Evolutionary conservation across 2,113 vertebrate species (phyloP).

Genomic region (Tenebrosternarchus preto): DNA sequence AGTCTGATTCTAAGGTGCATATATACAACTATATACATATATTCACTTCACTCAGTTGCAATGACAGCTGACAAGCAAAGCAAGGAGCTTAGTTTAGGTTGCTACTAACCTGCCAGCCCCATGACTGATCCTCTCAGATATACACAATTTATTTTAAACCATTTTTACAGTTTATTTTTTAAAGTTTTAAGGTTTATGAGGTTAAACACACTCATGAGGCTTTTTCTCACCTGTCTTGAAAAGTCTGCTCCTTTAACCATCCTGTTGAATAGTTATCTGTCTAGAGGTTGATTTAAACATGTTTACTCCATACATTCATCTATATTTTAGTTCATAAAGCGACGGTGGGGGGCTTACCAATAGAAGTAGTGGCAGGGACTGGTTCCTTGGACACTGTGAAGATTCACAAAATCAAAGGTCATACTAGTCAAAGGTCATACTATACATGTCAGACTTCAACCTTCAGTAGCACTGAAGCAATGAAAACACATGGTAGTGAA

Average conservation of each 20-base stretch:
- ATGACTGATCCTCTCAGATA: neutral
- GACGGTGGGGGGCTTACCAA: slow-evolving; percentile 71
- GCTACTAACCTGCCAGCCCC: neutral
- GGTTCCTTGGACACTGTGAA: slow-evolving; percentile 81
- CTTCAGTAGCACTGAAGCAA: neutral
- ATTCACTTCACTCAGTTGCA: neutral
- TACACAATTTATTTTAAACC: neutral
- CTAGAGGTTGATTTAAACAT: too few relatives aligned
- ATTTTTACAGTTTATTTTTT: too few relatives aligned
- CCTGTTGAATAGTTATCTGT: too few relatives aligned
- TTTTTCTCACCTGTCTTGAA: too few relatives aligned
- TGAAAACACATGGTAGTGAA: too few relatives aligned
- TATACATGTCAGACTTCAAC: neutral
- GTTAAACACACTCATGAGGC: too few relatives aligned
- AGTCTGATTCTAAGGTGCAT: too few relatives aligned
- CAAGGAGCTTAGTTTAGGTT: slow-evolving; percentile 1
- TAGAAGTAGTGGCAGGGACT: slow-evolving; percentile 78
- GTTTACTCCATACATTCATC: too few relatives aligned
- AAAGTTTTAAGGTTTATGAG: too few relatives aligned
- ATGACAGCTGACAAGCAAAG: neutral
- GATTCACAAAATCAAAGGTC: slow-evolving; percentile 39
- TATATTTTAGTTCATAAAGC: neutral
- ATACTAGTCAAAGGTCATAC: neutral
- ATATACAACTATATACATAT: too few relatives aligned
- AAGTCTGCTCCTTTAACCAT: too few relatives aligned